Base-by-base conservation (phyloP, 2,113 vertebrate species). In the Rynchops niger region DNA sequence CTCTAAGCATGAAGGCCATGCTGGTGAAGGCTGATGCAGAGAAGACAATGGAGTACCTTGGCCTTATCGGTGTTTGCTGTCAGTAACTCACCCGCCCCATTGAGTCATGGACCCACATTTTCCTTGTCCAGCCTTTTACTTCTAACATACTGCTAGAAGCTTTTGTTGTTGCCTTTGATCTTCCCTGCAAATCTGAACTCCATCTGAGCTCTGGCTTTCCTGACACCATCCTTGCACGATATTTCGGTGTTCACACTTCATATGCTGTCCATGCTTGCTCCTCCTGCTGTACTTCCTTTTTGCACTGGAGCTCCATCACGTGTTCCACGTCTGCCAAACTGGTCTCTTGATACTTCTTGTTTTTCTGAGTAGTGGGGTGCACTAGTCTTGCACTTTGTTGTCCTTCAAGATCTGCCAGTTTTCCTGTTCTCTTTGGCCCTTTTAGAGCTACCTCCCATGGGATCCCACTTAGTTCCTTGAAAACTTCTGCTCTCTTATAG, bases 101-200 rank as follows among this genome's bases (percentile, higher is more conserved):
- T 82, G 16, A 22, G 18, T 17, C 45, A n/a, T 0, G 0, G 19
- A 58, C 15, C 4, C 30, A 7, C 11, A 2, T 85, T 87, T 82
- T 69, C 13, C 26, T 77, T 59, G 5, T 79, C n/a, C 32, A 56
- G 32, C 38, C 13, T 86, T 67, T 18, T 80, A 17, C 61, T 88
- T 36, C 13, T 69, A 43, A 15, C 30, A 22, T 22, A 49, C 19
- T 45, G n/a, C 11, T 55, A 43, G 67, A 77, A 81, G 19, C 23
- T 91, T 18, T 49, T 96, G 10, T 59, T 70, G 13, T 67, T 84
- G 69, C 11, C 34, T 71, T 82, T 85, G 9, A 30, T 74, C 27
- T 9, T 87, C 3, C 17, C 19, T 69, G 26, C 20, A 80, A n/a
- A 16, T 65, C 34, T 91, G 58, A 73, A 38, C 12, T 14, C 16